phyloP scores from a whole-genome alignment of 1,140 invertebrate species.

The Ditylenchus dipsaci region DNA sequence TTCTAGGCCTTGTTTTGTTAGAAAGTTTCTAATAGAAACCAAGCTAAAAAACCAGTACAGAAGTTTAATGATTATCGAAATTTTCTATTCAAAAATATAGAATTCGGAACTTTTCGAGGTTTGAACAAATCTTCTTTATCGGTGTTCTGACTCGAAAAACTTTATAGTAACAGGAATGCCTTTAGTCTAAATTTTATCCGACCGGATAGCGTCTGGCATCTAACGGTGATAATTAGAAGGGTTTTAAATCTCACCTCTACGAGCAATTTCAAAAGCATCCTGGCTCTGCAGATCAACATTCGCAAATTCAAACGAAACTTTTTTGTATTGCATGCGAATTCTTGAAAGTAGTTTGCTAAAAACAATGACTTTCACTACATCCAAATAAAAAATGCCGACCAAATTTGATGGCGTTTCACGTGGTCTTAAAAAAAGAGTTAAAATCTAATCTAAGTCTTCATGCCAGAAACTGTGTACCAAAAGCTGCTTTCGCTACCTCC shows the following conservation, averaged over 20 bases:
- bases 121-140: too few species aligned
- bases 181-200: too few species aligned
- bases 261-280: conserved; percentile 79
- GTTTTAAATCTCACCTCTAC: conserved; percentile 66
- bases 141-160: too few species aligned
- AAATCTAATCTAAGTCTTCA: not conserved
- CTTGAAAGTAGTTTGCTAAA: conserved; percentile 32
- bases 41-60: too few species aligned
- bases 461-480: conserved; percentile 16
- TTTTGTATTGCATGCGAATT: conserved; percentile 42
- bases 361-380: not conserved
- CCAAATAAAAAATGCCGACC: not conserved
- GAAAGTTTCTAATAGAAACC: too few species aligned
- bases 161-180: too few species aligned
- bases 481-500: conserved; percentile 29
- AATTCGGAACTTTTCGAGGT: too few species aligned
- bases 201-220: too few species aligned
- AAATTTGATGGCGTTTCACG: not conserved
- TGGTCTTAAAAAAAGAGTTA: not conserved
- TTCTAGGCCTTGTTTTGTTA: too few species aligned
- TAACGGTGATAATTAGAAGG: too few species aligned
- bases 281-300: conserved; percentile 77
- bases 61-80: too few species aligned
- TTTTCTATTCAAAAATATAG: too few species aligned
- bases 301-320: conserved; percentile 64